Conservation (phyloP, 2,888 invertebrate species). For the Euproctis similis region DNA sequence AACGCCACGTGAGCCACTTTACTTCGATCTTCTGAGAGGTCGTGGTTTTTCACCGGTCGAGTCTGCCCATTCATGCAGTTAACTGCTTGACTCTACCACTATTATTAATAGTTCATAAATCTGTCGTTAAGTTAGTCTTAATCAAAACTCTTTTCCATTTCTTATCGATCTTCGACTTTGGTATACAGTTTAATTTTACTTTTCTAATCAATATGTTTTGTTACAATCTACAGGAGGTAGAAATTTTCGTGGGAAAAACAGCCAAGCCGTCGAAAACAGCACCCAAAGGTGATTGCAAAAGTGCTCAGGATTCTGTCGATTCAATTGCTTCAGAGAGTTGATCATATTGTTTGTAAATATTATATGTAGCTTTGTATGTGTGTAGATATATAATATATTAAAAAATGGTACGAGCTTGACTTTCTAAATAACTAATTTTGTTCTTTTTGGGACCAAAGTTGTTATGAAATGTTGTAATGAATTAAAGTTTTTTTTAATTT, state of each 20-base stretch:
- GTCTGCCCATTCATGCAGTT: no score
- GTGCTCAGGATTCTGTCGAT: slow-evolving; percentile 26
- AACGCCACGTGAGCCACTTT: no score
- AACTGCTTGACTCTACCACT: not conserved
- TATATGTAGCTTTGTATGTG: not conserved
- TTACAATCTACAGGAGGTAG: slow-evolving; percentile 51
- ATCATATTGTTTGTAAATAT: slow-evolving; percentile 21
- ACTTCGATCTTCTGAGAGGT: no score
- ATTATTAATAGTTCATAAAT: no score
- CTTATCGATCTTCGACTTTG: no score
- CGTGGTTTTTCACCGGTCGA: no score
- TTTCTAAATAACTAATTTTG: not conserved
- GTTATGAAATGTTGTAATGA: no score
- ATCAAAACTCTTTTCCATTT: no score
- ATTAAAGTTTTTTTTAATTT: no score
- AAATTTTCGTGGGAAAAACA: slow-evolving; percentile 61
- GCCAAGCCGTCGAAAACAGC: slow-evolving; percentile 42
- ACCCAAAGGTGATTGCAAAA: slow-evolving; percentile 46
- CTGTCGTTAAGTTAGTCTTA: no score
- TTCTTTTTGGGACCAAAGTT: no score
- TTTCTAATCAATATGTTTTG: not conserved
- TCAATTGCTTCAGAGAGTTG: slow-evolving; percentile 42
- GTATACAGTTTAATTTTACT: no score
- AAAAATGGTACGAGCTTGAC: not conserved
- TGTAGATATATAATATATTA: not conserved